A percentile compares a stretch with the other conserved stretches of the same genome.
phyloP scores from a whole-genome alignment of 2,113 vertebrate genomes.

The Elgaria multicarinata region DNA sequence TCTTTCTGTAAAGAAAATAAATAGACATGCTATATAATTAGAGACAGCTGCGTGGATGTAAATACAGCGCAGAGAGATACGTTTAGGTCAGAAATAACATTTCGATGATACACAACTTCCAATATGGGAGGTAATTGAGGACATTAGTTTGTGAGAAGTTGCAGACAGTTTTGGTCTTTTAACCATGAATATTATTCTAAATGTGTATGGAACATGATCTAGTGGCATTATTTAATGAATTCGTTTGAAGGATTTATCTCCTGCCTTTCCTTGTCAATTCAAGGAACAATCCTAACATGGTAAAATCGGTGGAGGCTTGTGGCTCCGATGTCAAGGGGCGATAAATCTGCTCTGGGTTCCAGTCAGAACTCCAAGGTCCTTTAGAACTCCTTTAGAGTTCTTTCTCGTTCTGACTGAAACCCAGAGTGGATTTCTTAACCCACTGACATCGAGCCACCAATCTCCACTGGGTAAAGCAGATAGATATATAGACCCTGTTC shows the following conservation, averaged over 20 bases:
- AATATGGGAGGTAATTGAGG: neutral
- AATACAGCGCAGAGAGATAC: neutral
- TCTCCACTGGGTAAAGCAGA: neutral
- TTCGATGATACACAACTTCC: neutral
- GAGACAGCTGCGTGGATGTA: neutral
- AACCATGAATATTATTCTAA: neutral
- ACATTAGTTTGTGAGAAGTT: neutral
- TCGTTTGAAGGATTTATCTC: neutral
- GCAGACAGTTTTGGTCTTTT: neutral
- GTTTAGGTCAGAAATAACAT: neutral
- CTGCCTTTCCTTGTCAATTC: neutral
- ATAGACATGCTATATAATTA: conserved; percentile 14
- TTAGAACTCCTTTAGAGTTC: too few species aligned
- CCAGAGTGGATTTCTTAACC: neutral
- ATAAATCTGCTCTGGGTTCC: neutral
- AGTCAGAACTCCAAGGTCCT: neutral
- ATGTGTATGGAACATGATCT: neutral
- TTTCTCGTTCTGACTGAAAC: neutral
- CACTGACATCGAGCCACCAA: neutral
- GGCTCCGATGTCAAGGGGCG: neutral
- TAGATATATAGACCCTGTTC: too few species aligned
- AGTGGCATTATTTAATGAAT: neutral
- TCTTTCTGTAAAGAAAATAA: conserved; percentile 13
- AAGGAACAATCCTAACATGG: neutral
- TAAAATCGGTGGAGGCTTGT: neutral